phyloP scores from a whole-genome alignment of 2,797 vertebrate species.

The Notamacropus eugenii region DNA sequence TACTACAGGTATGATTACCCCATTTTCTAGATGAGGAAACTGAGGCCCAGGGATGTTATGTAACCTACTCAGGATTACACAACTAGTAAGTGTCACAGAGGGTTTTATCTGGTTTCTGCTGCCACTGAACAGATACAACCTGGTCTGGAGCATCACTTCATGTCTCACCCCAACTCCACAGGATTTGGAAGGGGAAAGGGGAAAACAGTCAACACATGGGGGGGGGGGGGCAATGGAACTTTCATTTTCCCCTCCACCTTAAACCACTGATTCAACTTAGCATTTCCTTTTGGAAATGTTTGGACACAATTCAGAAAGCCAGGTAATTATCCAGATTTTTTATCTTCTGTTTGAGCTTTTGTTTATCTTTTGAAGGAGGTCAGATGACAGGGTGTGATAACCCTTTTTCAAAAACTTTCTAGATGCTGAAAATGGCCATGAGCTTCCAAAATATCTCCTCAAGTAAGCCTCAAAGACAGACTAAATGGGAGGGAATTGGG shows the following conservation, averaged over 20 bases:
- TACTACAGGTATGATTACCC: not conserved
- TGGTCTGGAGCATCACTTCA: not conserved
- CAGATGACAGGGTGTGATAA: not conserved
- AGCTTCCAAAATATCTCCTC: not conserved
- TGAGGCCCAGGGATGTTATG: not conserved
- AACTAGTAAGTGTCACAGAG: not conserved
- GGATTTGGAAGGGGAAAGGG: not conserved
- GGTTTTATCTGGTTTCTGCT: not conserved
- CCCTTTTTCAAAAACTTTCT: not conserved
- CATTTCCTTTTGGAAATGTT: not conserved
- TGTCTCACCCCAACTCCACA: not conserved
- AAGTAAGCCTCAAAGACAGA: conserved; percentile 16
- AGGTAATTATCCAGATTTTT: not conserved
- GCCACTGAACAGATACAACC: not conserved
- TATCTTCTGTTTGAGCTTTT: not conserved
- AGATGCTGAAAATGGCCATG: not conserved
- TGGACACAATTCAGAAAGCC: not conserved
- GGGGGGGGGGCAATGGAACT: not conserved
- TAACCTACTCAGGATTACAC: not conserved
- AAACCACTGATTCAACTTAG: not conserved
- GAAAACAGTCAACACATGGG: not conserved
- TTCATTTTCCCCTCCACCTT: not conserved
- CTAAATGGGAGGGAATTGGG: not conserved
- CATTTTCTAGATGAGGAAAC: not conserved
- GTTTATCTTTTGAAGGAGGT: not conserved